phyloP scores from a whole-genome alignment of 2,888 invertebrate genomes.

The Stictocephala bisonia region DNA sequence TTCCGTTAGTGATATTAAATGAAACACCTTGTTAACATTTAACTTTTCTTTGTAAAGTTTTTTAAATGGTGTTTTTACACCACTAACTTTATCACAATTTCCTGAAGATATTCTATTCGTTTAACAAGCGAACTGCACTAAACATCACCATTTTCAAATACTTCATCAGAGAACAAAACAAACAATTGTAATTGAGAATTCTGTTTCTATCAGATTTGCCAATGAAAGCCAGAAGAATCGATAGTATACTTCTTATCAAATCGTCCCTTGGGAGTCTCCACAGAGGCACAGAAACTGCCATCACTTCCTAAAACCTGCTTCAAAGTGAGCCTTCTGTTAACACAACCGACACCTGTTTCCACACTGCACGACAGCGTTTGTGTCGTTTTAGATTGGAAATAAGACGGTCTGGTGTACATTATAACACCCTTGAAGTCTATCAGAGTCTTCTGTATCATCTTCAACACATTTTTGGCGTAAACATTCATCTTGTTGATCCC shows the following conservation, averaged over 20 bases:
- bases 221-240: slow-evolving; percentile 20
- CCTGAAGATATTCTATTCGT: too few relatives aligned
- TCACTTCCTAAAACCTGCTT: background rate
- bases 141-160: too few relatives aligned
- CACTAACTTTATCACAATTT: too few relatives aligned
- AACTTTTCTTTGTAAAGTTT: too few relatives aligned
- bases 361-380: background rate
- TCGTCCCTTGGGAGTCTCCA: background rate
- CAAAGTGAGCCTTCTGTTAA: slow-evolving; percentile 21
- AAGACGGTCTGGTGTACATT: slow-evolving; percentile 68
- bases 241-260: slow-evolving; percentile 12
- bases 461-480: slow-evolving; percentile 62
- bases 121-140: too few relatives aligned
- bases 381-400: slow-evolving; percentile 62
- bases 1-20: too few relatives aligned
- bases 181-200: background rate
- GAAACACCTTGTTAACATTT: too few relatives aligned
- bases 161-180: too few relatives aligned
- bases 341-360: slow-evolving; percentile 9
- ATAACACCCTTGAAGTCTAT: slow-evolving; percentile 67
- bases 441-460: slow-evolving; percentile 65
- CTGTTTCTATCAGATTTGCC: background rate
- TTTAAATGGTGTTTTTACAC: too few relatives aligned
- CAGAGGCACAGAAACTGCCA: background rate
- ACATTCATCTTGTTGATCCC: slow-evolving; percentile 59